These are phyloP conservation scores for Meliscaeva auricollis DNA, from an alignment of 2,888 invertebrate species.

Conservation along the genomic window DNA sequence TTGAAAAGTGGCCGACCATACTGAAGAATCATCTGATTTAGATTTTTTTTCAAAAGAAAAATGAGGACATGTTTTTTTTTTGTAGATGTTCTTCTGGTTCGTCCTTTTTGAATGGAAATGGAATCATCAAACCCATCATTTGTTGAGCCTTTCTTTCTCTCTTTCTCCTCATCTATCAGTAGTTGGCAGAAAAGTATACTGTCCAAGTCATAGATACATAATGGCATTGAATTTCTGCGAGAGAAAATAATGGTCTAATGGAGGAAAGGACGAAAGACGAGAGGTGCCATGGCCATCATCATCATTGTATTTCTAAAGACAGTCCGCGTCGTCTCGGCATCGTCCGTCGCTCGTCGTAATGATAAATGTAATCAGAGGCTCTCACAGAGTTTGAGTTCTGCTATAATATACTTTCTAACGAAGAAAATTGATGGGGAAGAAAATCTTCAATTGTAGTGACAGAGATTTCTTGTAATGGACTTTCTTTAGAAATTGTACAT, in stretches of 20 bases:
- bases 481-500: constrained; percentile 1
- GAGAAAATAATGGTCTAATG: constrained; percentile 18
- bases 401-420: background rate
- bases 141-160: background rate
- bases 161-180: background rate
- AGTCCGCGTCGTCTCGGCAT: no score
- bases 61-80: background rate
- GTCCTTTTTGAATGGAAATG: constrained; percentile 5
- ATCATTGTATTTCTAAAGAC: background rate
- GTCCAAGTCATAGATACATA: constrained; percentile 25
- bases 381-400: background rate
- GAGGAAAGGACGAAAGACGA: constrained; percentile 7
- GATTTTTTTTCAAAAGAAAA: constrained; percentile 22
- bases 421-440: constrained; percentile 6
- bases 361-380: constrained; percentile 30
- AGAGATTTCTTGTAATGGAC: constrained; percentile 24
- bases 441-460: constrained; percentile 22
- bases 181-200: constrained; percentile 1
- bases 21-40: constrained; percentile 35
- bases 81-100: background rate
- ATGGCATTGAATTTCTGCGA: constrained; percentile 43
- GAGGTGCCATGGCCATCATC: background rate
- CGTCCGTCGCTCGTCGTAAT: constrained; percentile 8
- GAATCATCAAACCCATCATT: constrained; percentile 31
- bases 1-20: constrained; percentile 22